These are phyloP conservation scores for Agapornis roseicollis DNA, from an alignment of 2,113 vertebrate species.

Conservation along the genomic window DNA sequence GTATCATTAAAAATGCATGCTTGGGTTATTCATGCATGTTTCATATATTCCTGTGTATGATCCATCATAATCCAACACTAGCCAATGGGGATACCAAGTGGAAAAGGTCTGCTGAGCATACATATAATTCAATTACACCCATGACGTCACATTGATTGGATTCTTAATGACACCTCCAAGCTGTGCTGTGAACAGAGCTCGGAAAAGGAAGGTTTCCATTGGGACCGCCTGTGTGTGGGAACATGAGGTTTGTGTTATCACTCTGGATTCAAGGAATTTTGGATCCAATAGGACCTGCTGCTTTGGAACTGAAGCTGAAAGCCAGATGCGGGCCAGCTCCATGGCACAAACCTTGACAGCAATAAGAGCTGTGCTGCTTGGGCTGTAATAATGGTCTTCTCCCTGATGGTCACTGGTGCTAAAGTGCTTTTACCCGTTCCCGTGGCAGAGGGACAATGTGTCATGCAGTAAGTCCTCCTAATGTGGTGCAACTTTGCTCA, in stretches of 20 bases:
- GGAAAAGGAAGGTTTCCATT: background rate
- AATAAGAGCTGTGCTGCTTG: background rate
- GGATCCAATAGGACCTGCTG: background rate
- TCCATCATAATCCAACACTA: constrained; percentile 57
- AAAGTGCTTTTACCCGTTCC: background rate
- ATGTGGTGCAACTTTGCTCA: background rate
- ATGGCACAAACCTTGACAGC: fast-evolving
- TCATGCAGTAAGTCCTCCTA: background rate
- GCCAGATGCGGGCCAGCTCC: background rate
- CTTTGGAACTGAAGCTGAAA: background rate
- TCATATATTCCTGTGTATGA: constrained; percentile 45
- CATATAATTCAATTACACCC: constrained; percentile 58
- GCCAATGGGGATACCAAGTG: constrained; percentile 38
- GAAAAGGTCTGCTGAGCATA: constrained; percentile 16
- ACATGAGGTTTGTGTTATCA: background rate
- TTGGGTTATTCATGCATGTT: constrained; percentile 58
- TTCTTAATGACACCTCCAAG: constrained; percentile 36
- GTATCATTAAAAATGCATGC: constrained; percentile 52
- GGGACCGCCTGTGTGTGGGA: background rate
- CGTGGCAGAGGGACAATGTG: fast-evolving
- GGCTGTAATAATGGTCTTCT: background rate
- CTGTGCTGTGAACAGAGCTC: background rate
- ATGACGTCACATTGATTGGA: constrained; percentile 59
- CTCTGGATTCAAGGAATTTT: background rate
- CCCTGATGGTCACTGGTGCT: background rate